A percentile compares a stretch with the other conserved stretches of the same genome.
Conservation (phyloP, 2,888 invertebrate genomes). For the Congeria kusceri region DNA sequence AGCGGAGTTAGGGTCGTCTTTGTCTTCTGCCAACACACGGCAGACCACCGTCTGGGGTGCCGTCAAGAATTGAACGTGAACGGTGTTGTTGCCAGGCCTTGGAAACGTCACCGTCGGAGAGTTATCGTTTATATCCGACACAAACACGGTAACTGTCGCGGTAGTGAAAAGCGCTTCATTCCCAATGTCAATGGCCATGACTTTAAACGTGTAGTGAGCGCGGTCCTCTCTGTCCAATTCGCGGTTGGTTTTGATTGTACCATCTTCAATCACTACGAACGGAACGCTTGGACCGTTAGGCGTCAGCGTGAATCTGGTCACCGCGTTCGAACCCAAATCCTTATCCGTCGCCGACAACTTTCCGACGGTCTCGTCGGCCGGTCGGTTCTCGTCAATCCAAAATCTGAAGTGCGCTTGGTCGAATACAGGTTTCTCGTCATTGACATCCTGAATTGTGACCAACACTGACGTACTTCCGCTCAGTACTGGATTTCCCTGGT, state of each 20-base stretch:
- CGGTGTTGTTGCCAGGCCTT: conserved; percentile 70
- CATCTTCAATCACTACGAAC: conserved; percentile 73
- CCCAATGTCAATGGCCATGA: conserved; percentile 77
- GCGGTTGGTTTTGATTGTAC: conserved; percentile 71
- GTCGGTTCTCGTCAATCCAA: conserved; percentile 94
- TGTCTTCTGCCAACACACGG: conserved; percentile 69
- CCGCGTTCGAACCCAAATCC: conserved; percentile 93
- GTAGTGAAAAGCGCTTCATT: conserved; percentile 65
- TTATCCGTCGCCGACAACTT: conserved; percentile 96
- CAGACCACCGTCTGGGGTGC: conserved; percentile 65
- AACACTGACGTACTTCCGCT: conserved; percentile 88
- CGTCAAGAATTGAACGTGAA: conserved; percentile 64
- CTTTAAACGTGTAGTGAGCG: conserved; percentile 71
- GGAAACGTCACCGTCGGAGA: conserved; percentile 75
- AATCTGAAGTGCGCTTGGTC: conserved; percentile 96
- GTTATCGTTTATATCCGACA: conserved; percentile 81
- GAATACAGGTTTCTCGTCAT: conserved; percentile 97
- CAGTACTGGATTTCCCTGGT: conserved; percentile 89
- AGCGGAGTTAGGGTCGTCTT: conserved; percentile 64
- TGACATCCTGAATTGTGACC: conserved; percentile 96
- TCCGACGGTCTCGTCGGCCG: conserved; percentile 94
- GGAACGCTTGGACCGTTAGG: conserved; percentile 56
- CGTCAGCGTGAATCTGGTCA: conserved; percentile 46
- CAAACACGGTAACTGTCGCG: conserved; percentile 72
- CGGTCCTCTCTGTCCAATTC: conserved; percentile 73